Conservation (phyloP, 2,113 vertebrate species). For the Neotoma lepida region DNA sequence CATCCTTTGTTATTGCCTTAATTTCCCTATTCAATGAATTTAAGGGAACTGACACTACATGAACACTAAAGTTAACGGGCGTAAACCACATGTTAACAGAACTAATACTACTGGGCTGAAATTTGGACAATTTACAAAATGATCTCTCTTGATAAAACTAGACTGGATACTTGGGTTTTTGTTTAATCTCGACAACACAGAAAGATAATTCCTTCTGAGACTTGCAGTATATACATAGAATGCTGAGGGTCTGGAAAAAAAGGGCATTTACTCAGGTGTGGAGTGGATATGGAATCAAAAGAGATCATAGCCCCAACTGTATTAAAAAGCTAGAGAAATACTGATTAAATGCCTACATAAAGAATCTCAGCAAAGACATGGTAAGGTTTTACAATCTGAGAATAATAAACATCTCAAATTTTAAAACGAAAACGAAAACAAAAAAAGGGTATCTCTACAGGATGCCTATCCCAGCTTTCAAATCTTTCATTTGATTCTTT, state of each 20-base stretch:
- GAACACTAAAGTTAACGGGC: slow-evolving; percentile 51
- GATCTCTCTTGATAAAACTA: slow-evolving; percentile 30
- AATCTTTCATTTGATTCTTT: neutral
- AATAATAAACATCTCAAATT: neutral
- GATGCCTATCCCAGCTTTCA: neutral
- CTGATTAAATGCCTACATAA: neutral
- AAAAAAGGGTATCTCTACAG: neutral
- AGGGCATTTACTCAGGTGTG: slow-evolving; percentile 3
- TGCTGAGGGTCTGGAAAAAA: neutral
- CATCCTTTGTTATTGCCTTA: slow-evolving; percentile 26
- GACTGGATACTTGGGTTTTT: neutral
- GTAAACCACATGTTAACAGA: slow-evolving; percentile 58
- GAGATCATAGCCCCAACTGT: neutral
- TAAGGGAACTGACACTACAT: slow-evolving; percentile 48
- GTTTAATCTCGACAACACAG: neutral
- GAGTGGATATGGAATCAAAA: neutral
- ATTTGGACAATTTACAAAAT: slow-evolving; percentile 61
- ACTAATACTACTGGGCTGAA: slow-evolving; percentile 30
- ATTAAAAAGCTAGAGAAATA: slow-evolving; percentile 5
- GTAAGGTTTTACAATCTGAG: slow-evolving; percentile 12
- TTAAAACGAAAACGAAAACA: neutral
- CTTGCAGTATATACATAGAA: neutral
- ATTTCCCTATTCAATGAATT: slow-evolving; percentile 54
- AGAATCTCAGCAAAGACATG: slow-evolving; percentile 40
- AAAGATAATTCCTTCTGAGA: slow-evolving; percentile 23